These are phyloP conservation scores for Dendroctonus valens DNA, from an alignment of 1,140 invertebrate species.

Conservation along the genomic window DNA sequence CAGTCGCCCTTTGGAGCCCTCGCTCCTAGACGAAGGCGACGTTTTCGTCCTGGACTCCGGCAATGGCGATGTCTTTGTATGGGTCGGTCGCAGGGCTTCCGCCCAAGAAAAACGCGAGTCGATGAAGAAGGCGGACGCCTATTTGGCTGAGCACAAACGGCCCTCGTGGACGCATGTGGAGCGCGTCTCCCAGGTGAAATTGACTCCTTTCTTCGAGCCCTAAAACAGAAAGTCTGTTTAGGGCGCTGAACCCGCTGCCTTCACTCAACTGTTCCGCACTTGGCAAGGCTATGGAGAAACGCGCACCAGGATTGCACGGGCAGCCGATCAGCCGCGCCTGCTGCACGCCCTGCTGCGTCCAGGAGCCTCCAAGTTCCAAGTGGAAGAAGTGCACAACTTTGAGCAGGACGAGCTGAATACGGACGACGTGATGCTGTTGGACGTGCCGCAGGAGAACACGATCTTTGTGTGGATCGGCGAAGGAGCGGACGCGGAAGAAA, in stretches of 20 bases:
- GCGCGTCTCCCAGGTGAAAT: constrained; percentile 21
- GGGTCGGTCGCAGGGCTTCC: constrained; percentile 78
- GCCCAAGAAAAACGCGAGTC: constrained; percentile 74
- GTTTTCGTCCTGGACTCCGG: constrained; percentile 84
- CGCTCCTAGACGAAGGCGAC: constrained; percentile 73
- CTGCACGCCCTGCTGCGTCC: constrained; percentile 64
- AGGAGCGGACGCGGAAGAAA: constrained; percentile 68
- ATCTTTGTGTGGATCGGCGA: constrained; percentile 75
- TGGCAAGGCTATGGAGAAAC: constrained; percentile 68
- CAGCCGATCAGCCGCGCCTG: constrained; percentile 57
- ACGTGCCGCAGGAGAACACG: constrained; percentile 69
- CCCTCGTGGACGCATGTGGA: constrained; percentile 73
- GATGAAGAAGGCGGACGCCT: constrained; percentile 73
- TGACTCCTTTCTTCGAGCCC: neutral
- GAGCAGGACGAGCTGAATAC: constrained; percentile 70
- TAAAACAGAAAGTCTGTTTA: constrained; percentile 58
- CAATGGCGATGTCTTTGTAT: constrained; percentile 78
- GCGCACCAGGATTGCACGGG: constrained; percentile 57
- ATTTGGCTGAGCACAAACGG: constrained; percentile 69
- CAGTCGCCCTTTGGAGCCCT: constrained; percentile 68
- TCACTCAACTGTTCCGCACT: constrained; percentile 75
- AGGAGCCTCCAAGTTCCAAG: constrained; percentile 58
- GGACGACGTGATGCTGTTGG: constrained; percentile 73
- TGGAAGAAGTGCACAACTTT: constrained; percentile 69
- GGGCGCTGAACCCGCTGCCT: constrained; percentile 69